phyloP scores from a whole-genome alignment of 2,113 vertebrate species.

The Crotalus viridis region DNA sequence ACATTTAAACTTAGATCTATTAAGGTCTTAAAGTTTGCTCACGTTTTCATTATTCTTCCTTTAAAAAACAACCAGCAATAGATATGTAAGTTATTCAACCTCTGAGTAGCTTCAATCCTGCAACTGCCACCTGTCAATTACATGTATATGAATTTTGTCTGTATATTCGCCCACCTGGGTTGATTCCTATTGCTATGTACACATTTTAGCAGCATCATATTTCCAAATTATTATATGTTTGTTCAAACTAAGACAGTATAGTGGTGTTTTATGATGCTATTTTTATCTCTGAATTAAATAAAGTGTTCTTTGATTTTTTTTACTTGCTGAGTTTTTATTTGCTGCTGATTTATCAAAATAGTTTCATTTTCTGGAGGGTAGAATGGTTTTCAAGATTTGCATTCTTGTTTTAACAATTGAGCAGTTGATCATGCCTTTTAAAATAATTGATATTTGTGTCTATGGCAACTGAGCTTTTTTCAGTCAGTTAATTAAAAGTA shows the following conservation, averaged over 20 bases:
- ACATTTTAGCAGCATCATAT: constrained; percentile 48
- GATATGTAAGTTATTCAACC: neutral
- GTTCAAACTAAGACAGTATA: constrained; percentile 32
- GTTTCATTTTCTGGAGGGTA: constrained; percentile 18
- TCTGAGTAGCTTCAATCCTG: constrained; percentile 43
- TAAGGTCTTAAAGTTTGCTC: neutral
- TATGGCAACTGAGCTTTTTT: constrained; percentile 8
- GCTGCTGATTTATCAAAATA: constrained; percentile 29
- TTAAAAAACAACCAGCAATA: constrained; percentile 14
- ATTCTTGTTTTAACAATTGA: neutral
- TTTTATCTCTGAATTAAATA: constrained; percentile 40
- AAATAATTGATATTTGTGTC: constrained; percentile 13
- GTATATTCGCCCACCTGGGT: constrained; percentile 23
- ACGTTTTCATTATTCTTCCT: neutral
- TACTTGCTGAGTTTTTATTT: constrained; percentile 35
- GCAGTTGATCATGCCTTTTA: neutral
- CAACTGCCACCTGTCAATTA: constrained; percentile 56
- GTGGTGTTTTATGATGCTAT: constrained; percentile 29
- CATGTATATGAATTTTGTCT: constrained; percentile 48
- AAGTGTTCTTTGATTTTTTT: constrained; percentile 39
- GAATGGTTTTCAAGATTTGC: neutral
- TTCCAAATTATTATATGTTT: constrained; percentile 4
- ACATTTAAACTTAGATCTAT: neutral
- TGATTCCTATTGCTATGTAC: constrained; percentile 32
- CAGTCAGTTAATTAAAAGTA: neutral